Evolutionary conservation across 1,140 invertebrate species (phyloP).

Genomic region (Paraescarpia echinospica): DNA sequence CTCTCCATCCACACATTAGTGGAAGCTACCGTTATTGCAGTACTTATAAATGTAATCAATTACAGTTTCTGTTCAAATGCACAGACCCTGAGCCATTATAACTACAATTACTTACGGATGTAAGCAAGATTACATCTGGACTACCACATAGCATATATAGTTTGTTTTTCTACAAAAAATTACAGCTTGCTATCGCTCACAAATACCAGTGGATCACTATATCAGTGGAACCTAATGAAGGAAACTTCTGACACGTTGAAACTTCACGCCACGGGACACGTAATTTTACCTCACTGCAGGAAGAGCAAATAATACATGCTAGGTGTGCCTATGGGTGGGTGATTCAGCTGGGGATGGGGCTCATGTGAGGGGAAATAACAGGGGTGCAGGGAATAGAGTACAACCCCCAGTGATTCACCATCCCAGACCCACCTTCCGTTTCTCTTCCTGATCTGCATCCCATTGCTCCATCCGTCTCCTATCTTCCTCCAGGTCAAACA

Average conservation of each 20-base stretch:
- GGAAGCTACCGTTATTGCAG: too few relatives aligned
- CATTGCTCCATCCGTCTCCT: slow-evolving; percentile 77
- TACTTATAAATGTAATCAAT: too few relatives aligned
- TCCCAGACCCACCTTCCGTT: neutral
- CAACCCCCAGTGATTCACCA: neutral
- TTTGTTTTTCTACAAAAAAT: neutral
- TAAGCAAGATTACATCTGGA: too few relatives aligned
- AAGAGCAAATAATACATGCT: neutral
- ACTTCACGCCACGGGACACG: neutral
- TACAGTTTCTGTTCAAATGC: too few relatives aligned
- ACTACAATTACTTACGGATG: too few relatives aligned
- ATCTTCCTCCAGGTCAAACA: slow-evolving; percentile 39
- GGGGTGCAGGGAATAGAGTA: neutral
- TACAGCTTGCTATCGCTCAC: neutral
- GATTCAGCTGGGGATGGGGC: neutral
- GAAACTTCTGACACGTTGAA: neutral
- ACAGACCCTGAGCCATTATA: too few relatives aligned
- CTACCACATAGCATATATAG: too few relatives aligned
- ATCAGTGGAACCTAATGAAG: neutral
- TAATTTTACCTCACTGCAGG: neutral
- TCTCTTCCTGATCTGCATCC: slow-evolving; percentile 55
- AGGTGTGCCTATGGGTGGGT: neutral
- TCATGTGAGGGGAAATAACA: neutral
- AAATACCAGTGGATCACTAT: neutral
- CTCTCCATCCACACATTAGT: too few relatives aligned